Base-by-base conservation (phyloP, 2,113 vertebrate genomes). In the Rana temporaria region DNA sequence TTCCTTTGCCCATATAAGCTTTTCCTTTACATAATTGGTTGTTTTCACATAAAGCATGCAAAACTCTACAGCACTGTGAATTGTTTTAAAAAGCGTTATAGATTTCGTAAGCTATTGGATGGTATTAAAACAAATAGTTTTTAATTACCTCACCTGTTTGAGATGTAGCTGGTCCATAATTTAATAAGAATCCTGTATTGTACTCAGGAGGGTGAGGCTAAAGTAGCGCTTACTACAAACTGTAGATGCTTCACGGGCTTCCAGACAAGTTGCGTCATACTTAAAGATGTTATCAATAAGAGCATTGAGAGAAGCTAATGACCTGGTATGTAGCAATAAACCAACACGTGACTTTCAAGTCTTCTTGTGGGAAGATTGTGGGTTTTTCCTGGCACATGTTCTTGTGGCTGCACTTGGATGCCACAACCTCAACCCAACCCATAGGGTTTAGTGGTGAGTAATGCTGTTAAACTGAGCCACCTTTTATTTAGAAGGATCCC, bases 281-380 rank as follows among this genome's bases (percentile, higher is more conserved):
- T 86, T 30, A 30, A 84, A 72, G 30, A 84, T 84, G 82, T 85
- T 86, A 92, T 93, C 92, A 84, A 90, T 93, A 88, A 90, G 90
- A 86, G 84, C 89, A 71, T 88, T 88, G 87, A 85, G 88, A 80
- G 80, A 84, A 86, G 85, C 86, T 89, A 90, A 91, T 91, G 83
- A 18, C 85, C 87, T 91, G 86, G 85, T 85, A 83, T 84, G 86
- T 87, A 76, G 73, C 84, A 90, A 87, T 89, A 88, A 90, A 92
- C 89, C 88, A 85, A 76, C 86, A 78, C 91, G 89, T 89, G 90
- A 86, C 89, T 90, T 87, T 90, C 86, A 89, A 90, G 90, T 85
- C 87, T 87, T 87, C 90, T 87, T 86, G 77, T 26, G 55, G 87
- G 88, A 88, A 59, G 69, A 88, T 86, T 22, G 0, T 85, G 87